Conservation (phyloP, 2,797 vertebrate species). For the Bradypodion ventrale region DNA sequence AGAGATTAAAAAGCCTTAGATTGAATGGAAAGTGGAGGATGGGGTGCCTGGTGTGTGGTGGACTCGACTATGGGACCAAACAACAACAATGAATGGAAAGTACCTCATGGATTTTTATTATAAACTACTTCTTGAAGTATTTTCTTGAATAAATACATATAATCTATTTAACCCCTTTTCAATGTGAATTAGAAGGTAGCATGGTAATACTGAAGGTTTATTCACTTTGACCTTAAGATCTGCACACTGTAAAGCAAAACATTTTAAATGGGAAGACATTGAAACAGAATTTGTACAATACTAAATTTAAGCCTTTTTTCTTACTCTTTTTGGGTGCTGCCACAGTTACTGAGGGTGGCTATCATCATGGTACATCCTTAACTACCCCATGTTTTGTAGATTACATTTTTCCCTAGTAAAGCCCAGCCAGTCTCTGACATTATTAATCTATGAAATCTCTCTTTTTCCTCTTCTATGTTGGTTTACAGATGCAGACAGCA, state of each 20-base stretch:
- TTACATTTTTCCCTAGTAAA: too few relatives aligned
- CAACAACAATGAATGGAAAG: neutral
- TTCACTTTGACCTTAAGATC: neutral
- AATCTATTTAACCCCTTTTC: slow-evolving; percentile 15
- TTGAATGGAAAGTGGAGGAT: neutral
- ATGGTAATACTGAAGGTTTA: neutral
- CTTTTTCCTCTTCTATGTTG: too few relatives aligned
- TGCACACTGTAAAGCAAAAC: slow-evolving; percentile 38
- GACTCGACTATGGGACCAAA: too few relatives aligned
- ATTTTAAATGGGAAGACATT: slow-evolving; percentile 33
- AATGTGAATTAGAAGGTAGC: slow-evolving; percentile 1
- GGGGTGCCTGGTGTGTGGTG: too few relatives aligned
- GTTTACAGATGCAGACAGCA: too few relatives aligned
- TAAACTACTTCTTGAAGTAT: too few relatives aligned
- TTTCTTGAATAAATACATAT: neutral
- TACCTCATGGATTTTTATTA: neutral
- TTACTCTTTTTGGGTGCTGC: too few relatives aligned
- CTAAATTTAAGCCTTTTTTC: neutral
- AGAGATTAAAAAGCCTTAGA: neutral
- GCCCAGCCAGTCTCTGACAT: too few relatives aligned
- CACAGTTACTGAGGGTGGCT: too few relatives aligned
- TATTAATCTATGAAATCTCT: too few relatives aligned
- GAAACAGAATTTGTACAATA: slow-evolving; percentile 33
- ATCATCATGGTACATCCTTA: too few relatives aligned
- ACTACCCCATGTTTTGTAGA: too few relatives aligned